Evolutionary conservation across 2,113 vertebrate genomes (phyloP), one percentile per base, ranked within the genome.

Genomic region (Brienomyrus brachyistius): DNA sequence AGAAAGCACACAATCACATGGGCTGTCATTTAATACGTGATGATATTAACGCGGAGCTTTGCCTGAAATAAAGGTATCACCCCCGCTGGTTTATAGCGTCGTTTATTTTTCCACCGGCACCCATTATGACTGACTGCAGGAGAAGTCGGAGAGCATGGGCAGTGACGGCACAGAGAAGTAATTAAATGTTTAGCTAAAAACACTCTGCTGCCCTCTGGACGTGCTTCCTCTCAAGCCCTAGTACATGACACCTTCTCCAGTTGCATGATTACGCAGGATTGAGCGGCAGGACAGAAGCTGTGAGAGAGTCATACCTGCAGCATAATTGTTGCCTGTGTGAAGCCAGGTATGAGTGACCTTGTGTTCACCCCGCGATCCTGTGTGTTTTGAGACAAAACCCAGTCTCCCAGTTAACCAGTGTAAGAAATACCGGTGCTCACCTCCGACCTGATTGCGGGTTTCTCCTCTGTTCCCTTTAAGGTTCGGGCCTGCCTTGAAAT

Each of bases 391-490:
- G 48, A 83, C 15, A 56, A 83, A 89, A 54, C 27, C 4, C 47
- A 13, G 70, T n/a, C 6, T 82, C 7, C 2, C 45, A 35, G 43
- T 56, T 74, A 50, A 48, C 87, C 27, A 74, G n/a, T n/a, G 48
- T 9, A 86, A 86, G 82, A 43, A 11, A 88, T 15, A 59, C 59
- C 59, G 47, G 50, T 45, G 17, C 82, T 87, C 70, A 70, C 51
- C 89, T 89, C 84, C 70, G 89, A 91, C 90, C 91, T 92, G 90
- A 89, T 88, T 89, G 62, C 5, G 35, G 91, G 86, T 85, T 59
- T 47, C 7, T 31, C 21, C 7, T 21, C 35, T 19, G 17, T 51
- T 50, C 84, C 88, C 89, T 47, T 90, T 74, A 21, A 5, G 40
- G 50, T 45, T 85, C 89, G 89, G 62, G 87, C 84, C 88, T 90